phyloP scores from a whole-genome alignment of 2,888 invertebrate genomes.

The Salticus scenicus region DNA sequence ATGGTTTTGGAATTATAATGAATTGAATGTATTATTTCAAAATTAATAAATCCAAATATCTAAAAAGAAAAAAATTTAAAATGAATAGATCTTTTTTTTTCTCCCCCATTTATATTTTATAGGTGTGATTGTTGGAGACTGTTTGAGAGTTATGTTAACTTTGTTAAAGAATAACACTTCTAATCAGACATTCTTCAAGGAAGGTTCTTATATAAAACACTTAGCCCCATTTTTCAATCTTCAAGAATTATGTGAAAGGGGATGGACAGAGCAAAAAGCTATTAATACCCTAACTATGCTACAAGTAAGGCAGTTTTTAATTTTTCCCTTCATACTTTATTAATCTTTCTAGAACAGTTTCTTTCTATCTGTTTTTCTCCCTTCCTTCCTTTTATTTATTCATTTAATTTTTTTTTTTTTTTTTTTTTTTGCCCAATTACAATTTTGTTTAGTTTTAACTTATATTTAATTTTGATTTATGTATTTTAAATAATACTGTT shows the following conservation, averaged over 20 bases:
- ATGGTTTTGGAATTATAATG: no score
- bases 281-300: slow-evolving; percentile 95
- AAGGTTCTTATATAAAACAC: slow-evolving; percentile 95
- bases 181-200: slow-evolving; percentile 98
- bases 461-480: no score
- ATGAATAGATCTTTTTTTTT: no score
- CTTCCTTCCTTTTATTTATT: no score
- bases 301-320: slow-evolving; percentile 81
- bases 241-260: slow-evolving; percentile 79
- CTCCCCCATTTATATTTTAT: no score
- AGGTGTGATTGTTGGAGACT: slow-evolving; percentile 97
- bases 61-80: no score
- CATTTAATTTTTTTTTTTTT: no score
- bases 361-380: not conserved
- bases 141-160: slow-evolving; percentile 92
- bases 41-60: no score
- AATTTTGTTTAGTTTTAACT: no score
- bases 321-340: not conserved
- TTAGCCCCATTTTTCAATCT: slow-evolving; percentile 91
- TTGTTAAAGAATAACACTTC: slow-evolving; percentile 95
- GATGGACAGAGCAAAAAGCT: slow-evolving; percentile 95
- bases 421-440: no score
- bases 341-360: not conserved
- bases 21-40: no score
- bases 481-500: no score